Evolutionary conservation across 1,140 invertebrate species (phyloP), one percentile per base, ranked within the genome.

Genomic region (Lepidotrigona ventralis): DNA sequence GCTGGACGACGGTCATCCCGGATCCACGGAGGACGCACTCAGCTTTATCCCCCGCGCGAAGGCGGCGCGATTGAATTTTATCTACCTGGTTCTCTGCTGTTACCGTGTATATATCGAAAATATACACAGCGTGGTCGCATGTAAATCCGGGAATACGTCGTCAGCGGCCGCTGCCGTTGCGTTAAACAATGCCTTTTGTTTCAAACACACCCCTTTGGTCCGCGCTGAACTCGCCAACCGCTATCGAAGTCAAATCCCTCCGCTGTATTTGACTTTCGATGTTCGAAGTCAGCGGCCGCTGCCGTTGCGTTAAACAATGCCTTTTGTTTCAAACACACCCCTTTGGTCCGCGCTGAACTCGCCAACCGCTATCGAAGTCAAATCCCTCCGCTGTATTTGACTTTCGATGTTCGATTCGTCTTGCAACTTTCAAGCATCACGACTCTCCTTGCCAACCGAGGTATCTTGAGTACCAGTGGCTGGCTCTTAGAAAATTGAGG

Each of bases 1-100:
- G 39, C 85, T 76, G 86, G 74, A 88, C 90, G 76, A 81, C 88
- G 92, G 90, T 88, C 91, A 92, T 92, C 91, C 83, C 29, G 84
- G 87, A 87, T 88, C 78, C 74, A 66, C 23, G 64, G 54, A 63
- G 71, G 54, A 69, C 63, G 54, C n/a, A 58, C 72, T 19, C 26
- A 53, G 88, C 63, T 82, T 88, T 89, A 89, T 89, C 84, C 81
- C 53, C 39, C 39, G 39, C 39, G 39, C 46, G 58, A 46, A 75
- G 77, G 76, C 54, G 56, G 51, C 72, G 70, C 73, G 81, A 73
- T 73, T 78, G 90, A 88, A 90, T 88, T 92, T 91, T 87, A 91
- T 91, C 85, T 81, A 63, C 53, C 60, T n/a, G 80, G 39, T 68
- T 80, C 46, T 80, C 46, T 9, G 78, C 3, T 33, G 76, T 60